A percentile compares a stretch with the other conserved stretches of the same genome.
Conservation (phyloP, 1,140 invertebrate species). For the Lepidurus packardi region DNA sequence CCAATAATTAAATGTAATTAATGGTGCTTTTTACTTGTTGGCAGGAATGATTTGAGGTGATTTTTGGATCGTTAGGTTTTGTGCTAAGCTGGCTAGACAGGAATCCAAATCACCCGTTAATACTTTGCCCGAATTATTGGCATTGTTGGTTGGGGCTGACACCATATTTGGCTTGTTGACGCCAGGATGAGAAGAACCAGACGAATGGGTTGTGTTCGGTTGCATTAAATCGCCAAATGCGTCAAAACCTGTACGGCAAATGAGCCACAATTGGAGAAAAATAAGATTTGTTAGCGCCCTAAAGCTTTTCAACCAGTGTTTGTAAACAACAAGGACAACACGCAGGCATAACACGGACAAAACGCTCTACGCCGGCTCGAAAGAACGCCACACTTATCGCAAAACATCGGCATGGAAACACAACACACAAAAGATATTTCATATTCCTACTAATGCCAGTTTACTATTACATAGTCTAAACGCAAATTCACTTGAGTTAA, state of each 20-base stretch:
- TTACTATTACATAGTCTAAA: no score
- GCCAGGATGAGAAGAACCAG: conserved; percentile 43
- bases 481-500: no score
- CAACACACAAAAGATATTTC: no score
- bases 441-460: no score
- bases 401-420: no score
- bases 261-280: background rate
- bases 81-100: conserved; percentile 79
- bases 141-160: conserved; percentile 29
- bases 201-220: conserved; percentile 48
- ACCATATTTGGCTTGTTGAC: background rate
- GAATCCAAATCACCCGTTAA: conserved; percentile 87
- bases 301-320: no score
- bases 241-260: conserved; percentile 55
- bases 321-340: no score
- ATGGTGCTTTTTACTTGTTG: conserved; percentile 10
- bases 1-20: background rate
- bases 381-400: no score
- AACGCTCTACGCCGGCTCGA: no score
- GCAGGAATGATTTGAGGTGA: conserved; percentile 44
- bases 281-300: background rate
- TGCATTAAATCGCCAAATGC: conserved; percentile 64
- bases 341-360: no score
- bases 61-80: conserved; percentile 87
- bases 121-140: conserved; percentile 57